Conservation (phyloP, 2,113 vertebrate genomes). For the Lasiurus borealis region DNA sequence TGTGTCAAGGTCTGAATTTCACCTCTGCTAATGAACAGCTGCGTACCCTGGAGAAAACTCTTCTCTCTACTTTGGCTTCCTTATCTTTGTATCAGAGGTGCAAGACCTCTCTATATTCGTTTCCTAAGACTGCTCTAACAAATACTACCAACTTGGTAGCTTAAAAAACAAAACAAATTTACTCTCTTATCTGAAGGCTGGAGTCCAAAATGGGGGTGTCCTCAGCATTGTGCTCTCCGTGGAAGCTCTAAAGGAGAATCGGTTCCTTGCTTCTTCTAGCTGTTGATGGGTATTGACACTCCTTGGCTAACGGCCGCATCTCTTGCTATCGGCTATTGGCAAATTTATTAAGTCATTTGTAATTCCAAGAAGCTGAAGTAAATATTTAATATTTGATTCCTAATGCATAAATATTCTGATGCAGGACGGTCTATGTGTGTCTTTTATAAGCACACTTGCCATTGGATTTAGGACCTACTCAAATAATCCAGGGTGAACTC, state of each 20-base stretch:
- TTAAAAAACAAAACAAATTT: background rate
- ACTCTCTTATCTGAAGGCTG: background rate
- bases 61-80: background rate
- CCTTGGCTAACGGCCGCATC: background rate
- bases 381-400: slow-evolving; percentile 86
- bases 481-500: background rate
- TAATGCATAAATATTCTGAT: slow-evolving; percentile 80
- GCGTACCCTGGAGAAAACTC: background rate
- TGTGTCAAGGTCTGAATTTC: background rate
- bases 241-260: background rate
- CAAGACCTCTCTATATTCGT: background rate
- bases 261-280: background rate
- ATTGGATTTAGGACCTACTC: background rate
- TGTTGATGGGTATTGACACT: background rate
- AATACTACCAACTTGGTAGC: background rate
- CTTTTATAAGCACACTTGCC: background rate
- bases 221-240: background rate
- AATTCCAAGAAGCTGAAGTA: slow-evolving; percentile 80
- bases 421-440: background rate
- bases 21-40: background rate
- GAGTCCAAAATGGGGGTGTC: background rate
- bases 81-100: background rate
- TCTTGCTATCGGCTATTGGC: background rate
- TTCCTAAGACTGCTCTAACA: background rate
- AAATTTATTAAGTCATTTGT: slow-evolving; percentile 79